Base-by-base conservation (phyloP, 2,888 invertebrate species). In the Drepana falcataria region DNA sequence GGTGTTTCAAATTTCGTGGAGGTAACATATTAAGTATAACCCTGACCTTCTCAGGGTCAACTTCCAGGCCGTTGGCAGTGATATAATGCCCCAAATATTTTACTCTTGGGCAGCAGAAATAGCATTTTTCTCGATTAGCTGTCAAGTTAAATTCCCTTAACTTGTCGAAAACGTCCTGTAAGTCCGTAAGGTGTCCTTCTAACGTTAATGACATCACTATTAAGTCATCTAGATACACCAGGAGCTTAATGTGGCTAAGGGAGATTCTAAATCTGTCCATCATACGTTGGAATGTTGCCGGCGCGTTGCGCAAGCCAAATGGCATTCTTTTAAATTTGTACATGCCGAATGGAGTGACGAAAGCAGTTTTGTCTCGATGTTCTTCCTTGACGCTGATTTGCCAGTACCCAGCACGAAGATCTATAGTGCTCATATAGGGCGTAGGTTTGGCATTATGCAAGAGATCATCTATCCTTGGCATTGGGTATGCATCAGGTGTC, bases 381-480 rank as follows among this genome's bases (percentile, higher is more conserved):
- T 58, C 57, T 2, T 57, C 56, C 1, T 51, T 37, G 0, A 69
- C 60, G 2, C 7, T 51, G 1, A 65, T 59, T 48, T 74, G 69
- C 48, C 59, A 68, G 48, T 68, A 71, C 0, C 68, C 67, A 7
- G 65, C 57, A 4, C 55, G 53, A 0, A 72, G 49, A 52, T 73
- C 69, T 0, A 64, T 47, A 0, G 57, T 57, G 0, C 66, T 62
- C 70, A 70, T 75, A 4, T 49, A 65, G 1, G 51, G 51, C 4
- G 37, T 49, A 2, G 57, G 53, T 48, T 71, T 73, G 0, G 71
- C 63, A 0, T 57, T 54, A 7, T 71, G 68, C 0, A 73, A 54
- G 0, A 69, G 34, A 40, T 73, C 73, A 2, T 71, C 68, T 2
- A 69, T 69, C 2, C 61, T 5, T 0, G 68, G 68, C 5, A 72